These are phyloP conservation scores for Neotoma lepida DNA, from an alignment of 2,113 vertebrate genomes.

Conservation along the genomic window DNA sequence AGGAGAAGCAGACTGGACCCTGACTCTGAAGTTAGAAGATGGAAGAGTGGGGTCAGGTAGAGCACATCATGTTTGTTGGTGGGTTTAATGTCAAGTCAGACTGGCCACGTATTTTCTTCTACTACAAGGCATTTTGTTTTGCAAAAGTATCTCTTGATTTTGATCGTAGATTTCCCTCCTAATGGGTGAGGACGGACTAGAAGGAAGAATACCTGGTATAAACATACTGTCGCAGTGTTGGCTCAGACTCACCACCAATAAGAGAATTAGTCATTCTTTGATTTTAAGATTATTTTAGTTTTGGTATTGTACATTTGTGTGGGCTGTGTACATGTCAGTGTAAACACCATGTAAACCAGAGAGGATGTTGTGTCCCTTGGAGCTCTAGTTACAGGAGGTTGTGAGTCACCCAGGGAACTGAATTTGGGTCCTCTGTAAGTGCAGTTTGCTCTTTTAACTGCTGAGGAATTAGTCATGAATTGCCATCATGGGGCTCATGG, in stretches of 20 bases:
- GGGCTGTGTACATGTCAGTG: not conserved
- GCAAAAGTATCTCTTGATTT: not conserved
- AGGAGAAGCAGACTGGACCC: not conserved
- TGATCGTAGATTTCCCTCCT: constrained; percentile 4
- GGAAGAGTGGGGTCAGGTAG: not conserved
- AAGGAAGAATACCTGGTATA: not conserved
- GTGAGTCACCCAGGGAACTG: not conserved
- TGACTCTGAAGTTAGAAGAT: not conserved
- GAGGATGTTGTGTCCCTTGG: not conserved
- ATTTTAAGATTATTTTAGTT: not conserved
- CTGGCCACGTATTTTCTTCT: not conserved
- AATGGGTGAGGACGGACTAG: not conserved
- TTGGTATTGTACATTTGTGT: not conserved
- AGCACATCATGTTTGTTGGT: not conserved
- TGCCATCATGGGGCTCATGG: not conserved
- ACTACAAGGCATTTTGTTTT: not conserved
- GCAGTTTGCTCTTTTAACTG: not conserved
- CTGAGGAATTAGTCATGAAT: not conserved
- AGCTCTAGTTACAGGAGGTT: not conserved
- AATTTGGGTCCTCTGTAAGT: not conserved
- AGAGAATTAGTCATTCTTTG: not conserved
- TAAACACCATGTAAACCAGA: not conserved
- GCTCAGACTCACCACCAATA: not conserved
- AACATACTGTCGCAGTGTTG: not conserved
- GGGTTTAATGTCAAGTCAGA: constrained; percentile 4